Evolutionary conservation across 2,888 invertebrate genomes (phyloP).

Genomic region (Pristionchus mayeri): DNA sequence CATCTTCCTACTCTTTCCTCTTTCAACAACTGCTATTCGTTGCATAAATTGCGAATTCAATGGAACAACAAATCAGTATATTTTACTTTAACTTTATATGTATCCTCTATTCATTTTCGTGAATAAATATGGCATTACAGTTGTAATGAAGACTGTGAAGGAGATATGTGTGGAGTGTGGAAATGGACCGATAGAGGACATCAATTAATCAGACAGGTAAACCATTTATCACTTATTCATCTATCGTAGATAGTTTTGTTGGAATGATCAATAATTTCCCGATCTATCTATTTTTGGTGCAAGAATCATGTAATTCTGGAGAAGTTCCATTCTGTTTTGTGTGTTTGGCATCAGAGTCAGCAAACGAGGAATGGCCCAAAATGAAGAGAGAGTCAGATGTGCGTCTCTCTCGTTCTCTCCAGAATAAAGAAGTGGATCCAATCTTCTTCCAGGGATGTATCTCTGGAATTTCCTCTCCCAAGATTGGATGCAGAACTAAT

Average conservation of each 20-base stretch:
- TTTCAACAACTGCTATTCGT: neutral
- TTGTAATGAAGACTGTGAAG: conserved; percentile 23
- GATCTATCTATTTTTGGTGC: neutral
- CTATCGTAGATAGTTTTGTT: neutral
- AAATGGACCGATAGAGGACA: conserved; percentile 17
- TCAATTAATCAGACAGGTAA: neutral
- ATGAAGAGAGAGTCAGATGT: neutral
- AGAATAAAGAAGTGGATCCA: too few species aligned
- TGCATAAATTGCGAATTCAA: conserved; percentile 22
- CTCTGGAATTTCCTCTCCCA: neutral
- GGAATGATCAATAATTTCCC: neutral
- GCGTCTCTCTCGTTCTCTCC: conserved; percentile 10
- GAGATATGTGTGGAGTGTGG: conserved; percentile 44
- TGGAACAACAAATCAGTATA: neutral
- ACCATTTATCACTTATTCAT: too few species aligned
- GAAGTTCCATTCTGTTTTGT: neutral
- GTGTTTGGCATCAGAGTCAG: neutral
- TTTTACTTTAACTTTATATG: neutral
- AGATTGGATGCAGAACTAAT: conserved; percentile 47
- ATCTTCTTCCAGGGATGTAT: conserved; percentile 38
- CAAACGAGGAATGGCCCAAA: neutral
- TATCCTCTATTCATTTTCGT: neutral
- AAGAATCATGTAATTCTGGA: conserved; percentile 1
- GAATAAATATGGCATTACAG: conserved; percentile 36
- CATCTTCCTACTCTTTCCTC: neutral